Evolutionary conservation across 2,888 invertebrate genomes (phyloP).

Genomic region (Halictus quadricinctus): DNA sequence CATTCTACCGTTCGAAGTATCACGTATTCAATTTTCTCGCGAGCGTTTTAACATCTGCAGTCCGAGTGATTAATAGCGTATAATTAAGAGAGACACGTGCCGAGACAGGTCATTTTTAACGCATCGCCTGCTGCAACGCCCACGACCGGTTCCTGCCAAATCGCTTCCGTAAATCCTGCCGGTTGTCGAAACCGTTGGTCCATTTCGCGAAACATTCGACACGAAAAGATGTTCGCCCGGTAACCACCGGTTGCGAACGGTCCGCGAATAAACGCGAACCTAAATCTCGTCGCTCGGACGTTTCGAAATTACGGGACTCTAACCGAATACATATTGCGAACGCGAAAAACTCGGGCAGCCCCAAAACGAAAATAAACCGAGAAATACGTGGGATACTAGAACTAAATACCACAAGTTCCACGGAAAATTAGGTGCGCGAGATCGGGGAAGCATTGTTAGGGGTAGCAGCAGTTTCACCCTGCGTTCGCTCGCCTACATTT

Average conservation of each 20-base stretch:
- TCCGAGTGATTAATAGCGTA: neutral
- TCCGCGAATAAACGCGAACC: neutral
- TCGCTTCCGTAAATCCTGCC: neutral
- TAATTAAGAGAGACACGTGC: neutral
- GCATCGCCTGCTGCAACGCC: neutral
- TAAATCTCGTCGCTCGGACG: neutral
- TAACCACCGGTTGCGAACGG: conserved; percentile 8
- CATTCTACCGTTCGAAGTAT: neutral
- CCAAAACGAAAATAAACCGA: neutral
- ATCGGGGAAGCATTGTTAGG: neutral
- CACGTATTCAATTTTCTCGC: neutral
- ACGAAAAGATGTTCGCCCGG: neutral
- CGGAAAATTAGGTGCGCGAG: neutral
- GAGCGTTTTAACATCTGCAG: neutral
- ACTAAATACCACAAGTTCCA: neutral
- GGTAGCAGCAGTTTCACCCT: neutral
- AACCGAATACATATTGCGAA: neutral
- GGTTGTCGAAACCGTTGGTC: neutral
- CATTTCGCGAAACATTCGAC: neutral
- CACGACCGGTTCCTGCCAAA: neutral
- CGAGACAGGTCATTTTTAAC: neutral
- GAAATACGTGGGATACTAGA: neutral
- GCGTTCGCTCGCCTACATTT: no score
- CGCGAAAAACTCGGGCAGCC: neutral
- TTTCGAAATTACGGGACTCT: conserved; percentile 7